Base-by-base conservation (phyloP, 2,888 invertebrate genomes). In the Melikaiella ostensackeni region DNA sequence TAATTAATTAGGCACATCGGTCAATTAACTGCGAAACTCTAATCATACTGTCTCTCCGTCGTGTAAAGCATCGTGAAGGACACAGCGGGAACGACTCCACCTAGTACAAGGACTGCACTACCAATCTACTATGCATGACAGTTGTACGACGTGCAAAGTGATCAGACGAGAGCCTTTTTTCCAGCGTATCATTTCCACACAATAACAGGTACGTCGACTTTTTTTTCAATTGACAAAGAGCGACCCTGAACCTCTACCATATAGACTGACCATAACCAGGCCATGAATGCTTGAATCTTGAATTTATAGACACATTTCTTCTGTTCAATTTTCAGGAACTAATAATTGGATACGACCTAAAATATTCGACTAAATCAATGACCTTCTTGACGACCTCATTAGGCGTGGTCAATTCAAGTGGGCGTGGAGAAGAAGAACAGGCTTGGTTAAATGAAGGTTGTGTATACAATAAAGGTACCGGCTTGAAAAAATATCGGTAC, bases 1-100 rank as follows among this genome's bases (percentile, higher is more conserved):
- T 84, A 85, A 88, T 88, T 88, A 88, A 88, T 88, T 87, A 88
- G 86, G 84, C 87, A 83, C 82, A 82, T 77, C 81, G 83, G 79
- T 84, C 85, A 86, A 87, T 88, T 88, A 88, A 88, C 85, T 82
- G 84, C 79, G 85, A 81, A 84, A 79, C 46, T 46, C 66, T 66
- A 66, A 66, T 66, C 55, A 57, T 57, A 24, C 55, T 24, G 9
- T 57, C 55, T 24, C 11, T 11, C 30, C 27, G 1, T 66, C 46
- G 30, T 19, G 46, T 66, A 46, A 19, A 46, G 66, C 24, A 46
- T 66, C 46, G 66, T n/a, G 66, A 66, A 66, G 66, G 66, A n/a
- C 42, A 66, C 2, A 24, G n/a, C 55, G 16, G 42, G 8, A 27
- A 38, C 46, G 66, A 66, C 46, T 66, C 66, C 64, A 66, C 42